These are phyloP conservation scores for Percopsis omiscomaycus DNA, from an alignment of 2,797 vertebrate species.

Conservation along the genomic window DNA sequence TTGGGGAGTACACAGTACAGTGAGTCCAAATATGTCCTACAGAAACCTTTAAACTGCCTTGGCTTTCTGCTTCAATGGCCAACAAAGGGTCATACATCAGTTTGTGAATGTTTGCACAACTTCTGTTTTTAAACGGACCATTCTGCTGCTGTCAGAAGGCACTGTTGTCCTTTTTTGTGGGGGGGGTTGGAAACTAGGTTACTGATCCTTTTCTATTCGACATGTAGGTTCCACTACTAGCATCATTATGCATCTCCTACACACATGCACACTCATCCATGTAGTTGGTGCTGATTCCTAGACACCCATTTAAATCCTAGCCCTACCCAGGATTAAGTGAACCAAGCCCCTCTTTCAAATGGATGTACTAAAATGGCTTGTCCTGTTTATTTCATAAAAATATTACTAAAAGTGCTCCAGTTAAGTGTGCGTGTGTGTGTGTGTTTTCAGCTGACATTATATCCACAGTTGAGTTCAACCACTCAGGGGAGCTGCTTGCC, in stretches of 20 bases:
- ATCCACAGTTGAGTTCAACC: conserved; percentile 99
- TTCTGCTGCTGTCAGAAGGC: conserved; percentile 25
- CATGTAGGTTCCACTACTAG: too few species aligned
- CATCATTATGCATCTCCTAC: conserved; percentile 10
- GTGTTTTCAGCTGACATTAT: conserved; percentile 89
- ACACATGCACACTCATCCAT: conserved; percentile 3
- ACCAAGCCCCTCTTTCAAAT: background rate
- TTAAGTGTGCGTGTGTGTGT: conserved; percentile 4
- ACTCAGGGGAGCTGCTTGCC: conserved; percentile 98
- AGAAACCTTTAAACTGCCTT: conserved; percentile 40
- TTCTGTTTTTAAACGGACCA: conserved; percentile 27
- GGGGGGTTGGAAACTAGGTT: conserved; percentile 52
- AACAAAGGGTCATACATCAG: conserved; percentile 61
- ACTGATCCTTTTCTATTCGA: conserved; percentile 34
- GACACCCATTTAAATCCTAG: conserved; percentile 8
- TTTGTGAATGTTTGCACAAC: conserved; percentile 5
- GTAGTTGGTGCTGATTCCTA: conserved; percentile 10
- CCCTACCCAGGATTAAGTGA: conserved; percentile 13
- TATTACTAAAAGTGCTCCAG: too few species aligned
- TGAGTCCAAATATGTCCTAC: conserved; percentile 51
- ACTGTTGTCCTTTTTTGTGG: too few species aligned
- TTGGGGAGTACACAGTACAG: conserved; percentile 22
- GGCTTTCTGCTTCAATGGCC: conserved; percentile 65
- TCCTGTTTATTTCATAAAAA: background rate
- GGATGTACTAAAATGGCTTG: background rate